These are phyloP conservation scores for Archips xylosteana DNA, from an alignment of 2,888 invertebrate species.

Conservation along the genomic window DNA sequence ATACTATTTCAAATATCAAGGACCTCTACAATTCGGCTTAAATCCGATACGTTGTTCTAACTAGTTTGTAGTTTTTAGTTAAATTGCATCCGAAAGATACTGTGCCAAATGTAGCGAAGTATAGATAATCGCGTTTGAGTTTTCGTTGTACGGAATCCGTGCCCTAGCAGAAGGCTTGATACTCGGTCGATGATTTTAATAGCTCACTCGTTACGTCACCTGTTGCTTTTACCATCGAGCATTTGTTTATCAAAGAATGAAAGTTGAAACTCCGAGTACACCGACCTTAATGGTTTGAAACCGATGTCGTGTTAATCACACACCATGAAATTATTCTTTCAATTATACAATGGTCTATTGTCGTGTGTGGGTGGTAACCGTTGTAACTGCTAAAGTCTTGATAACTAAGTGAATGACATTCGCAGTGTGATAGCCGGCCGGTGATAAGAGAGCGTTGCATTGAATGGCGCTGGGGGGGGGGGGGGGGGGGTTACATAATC, in stretches of 20 bases:
- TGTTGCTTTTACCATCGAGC: constrained; percentile 35
- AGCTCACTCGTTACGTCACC: constrained; percentile 40
- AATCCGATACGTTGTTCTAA: no score
- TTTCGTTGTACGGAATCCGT: constrained; percentile 28
- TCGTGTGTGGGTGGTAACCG: constrained; percentile 6
- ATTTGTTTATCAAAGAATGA: constrained; percentile 34
- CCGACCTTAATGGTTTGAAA: constrained; percentile 20
- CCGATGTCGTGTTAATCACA: constrained; percentile 10
- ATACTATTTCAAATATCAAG: no score
- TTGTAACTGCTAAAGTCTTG: not conserved
- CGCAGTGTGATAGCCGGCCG: constrained; percentile 13
- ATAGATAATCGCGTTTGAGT: not conserved
- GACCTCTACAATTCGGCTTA: no score
- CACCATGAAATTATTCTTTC: constrained; percentile 14
- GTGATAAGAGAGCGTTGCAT: constrained; percentile 22
- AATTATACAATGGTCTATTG: constrained; percentile 12
- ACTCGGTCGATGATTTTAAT: constrained; percentile 30
- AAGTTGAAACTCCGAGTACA: constrained; percentile 17
- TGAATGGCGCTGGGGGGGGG: constrained; percentile 7
- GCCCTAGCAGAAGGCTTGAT: constrained; percentile 3
- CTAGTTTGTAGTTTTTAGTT: no score
- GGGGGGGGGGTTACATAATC: constrained; percentile 9
- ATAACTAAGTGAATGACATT: constrained; percentile 14
- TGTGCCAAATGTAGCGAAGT: not conserved
- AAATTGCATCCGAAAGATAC: not conserved